phyloP scores from a whole-genome alignment of 1,140 invertebrate species.

The Geopemphigus sp. region DNA sequence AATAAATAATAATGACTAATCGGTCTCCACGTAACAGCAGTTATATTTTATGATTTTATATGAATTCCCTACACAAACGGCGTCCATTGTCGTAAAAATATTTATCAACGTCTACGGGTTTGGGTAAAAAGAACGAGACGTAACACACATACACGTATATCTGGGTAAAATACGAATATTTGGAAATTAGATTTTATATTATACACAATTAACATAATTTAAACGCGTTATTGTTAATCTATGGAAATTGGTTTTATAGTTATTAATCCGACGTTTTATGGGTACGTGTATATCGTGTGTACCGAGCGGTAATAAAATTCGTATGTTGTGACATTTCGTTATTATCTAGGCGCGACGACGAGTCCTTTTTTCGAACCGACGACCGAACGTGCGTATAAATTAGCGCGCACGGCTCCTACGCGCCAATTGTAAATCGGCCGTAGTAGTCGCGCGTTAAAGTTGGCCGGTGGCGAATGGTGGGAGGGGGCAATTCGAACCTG shows the following conservation, averaged over 20 bases:
- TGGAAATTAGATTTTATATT: not conserved
- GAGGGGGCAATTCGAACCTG: too few relatives aligned
- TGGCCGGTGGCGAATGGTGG: too few relatives aligned
- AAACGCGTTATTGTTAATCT: conserved; percentile 14
- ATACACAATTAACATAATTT: conserved; percentile 27
- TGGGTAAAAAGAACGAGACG: conserved; percentile 22
- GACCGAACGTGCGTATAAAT: not conserved
- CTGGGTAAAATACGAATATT: conserved; percentile 11
- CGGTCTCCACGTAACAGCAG: conserved; percentile 34
- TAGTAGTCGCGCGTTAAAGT: conserved; percentile 19
- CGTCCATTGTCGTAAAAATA: conserved; percentile 26
- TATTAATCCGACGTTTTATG: too few relatives aligned
- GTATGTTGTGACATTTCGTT: conserved; percentile 19
- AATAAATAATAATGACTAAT: conserved; percentile 46
- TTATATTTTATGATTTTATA: conserved; percentile 46
- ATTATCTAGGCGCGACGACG: not conserved
- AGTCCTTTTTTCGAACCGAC: not conserved
- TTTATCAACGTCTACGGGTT: conserved; percentile 34
- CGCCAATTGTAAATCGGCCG: not conserved
- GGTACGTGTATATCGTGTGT: too few relatives aligned
- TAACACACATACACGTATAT: not conserved
- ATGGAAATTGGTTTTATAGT: conserved; percentile 24
- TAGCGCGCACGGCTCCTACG: too few relatives aligned
- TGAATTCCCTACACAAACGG: conserved; percentile 1
- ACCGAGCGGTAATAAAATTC: not conserved